Evolutionary conservation across 1,140 invertebrate genomes (phyloP).

Genomic region (Hycleus cichorii): DNA sequence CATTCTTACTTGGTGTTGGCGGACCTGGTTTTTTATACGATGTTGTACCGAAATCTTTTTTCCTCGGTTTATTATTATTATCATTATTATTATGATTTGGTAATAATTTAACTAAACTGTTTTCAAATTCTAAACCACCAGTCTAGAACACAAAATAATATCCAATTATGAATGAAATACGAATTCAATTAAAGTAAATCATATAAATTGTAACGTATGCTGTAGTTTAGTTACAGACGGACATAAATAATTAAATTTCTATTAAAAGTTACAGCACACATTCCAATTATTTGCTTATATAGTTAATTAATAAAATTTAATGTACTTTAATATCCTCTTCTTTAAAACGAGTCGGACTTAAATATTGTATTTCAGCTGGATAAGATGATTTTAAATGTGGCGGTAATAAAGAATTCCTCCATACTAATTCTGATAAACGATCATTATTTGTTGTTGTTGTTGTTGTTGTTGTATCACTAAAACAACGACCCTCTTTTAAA

Average conservation of each 20-base stretch:
- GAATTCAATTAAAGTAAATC: background rate
- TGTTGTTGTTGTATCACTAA: conserved; percentile 28
- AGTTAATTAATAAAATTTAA: background rate
- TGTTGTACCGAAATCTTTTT: conserved; percentile 53
- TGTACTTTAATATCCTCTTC: conserved; percentile 73
- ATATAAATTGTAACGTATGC: too few relatives aligned
- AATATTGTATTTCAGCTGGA: conserved; percentile 75
- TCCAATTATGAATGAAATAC: background rate
- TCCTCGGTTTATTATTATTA: conserved; percentile 43
- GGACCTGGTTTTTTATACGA: conserved; percentile 76
- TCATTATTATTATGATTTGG: conserved; percentile 26
- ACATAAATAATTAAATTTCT: too few relatives aligned
- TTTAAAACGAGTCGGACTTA: conserved; percentile 43
- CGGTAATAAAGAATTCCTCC: conserved; percentile 76
- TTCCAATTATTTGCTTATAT: too few relatives aligned
- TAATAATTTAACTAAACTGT: conserved; percentile 52
- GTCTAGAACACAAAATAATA: conserved; percentile 36
- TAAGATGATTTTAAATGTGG: conserved; percentile 86
- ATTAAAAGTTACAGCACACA: too few relatives aligned
- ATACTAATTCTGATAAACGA: conserved; percentile 64
- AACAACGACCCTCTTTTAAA: conserved; percentile 46
- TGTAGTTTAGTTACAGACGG: too few relatives aligned
- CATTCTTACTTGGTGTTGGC: conserved; percentile 75
- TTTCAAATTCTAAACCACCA: conserved; percentile 50
- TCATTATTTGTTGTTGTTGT: conserved; percentile 10